phyloP scores from a whole-genome alignment of 1,140 invertebrate genomes.

The Linepithema humile region DNA sequence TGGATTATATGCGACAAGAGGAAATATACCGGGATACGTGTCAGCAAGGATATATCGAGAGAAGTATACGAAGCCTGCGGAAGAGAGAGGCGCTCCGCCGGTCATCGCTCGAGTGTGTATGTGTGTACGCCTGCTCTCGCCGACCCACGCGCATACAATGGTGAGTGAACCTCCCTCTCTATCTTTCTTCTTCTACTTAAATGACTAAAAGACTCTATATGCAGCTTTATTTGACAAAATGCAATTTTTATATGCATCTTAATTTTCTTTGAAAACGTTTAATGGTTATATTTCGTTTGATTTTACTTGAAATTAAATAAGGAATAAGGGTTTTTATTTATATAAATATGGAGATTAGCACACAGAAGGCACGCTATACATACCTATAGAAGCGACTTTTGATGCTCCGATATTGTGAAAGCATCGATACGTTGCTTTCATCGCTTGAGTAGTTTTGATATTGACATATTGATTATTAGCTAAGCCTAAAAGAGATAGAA shows the following conservation, averaged over 20 bases:
- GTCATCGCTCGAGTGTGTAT: constrained; percentile 6
- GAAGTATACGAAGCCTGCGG: neutral
- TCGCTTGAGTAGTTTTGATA: constrained; percentile 1
- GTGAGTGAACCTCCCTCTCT: constrained; percentile 50
- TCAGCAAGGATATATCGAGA: neutral
- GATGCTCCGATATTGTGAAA: neutral
- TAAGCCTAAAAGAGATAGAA: neutral
- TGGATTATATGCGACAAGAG: constrained; percentile 29
- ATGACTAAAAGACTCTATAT: constrained; percentile 1
- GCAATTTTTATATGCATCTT: no score
- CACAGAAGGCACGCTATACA: neutral
- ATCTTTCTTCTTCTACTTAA: neutral
- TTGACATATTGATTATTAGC: constrained; percentile 40
- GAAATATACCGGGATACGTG: neutral
- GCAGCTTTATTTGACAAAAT: no score
- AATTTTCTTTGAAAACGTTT: no score
- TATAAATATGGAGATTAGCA: no score
- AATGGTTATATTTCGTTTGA: no score
- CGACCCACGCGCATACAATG: constrained; percentile 41
- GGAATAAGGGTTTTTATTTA: no score
- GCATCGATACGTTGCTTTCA: neutral
- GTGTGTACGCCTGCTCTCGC: constrained; percentile 24
- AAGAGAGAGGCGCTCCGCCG: neutral
- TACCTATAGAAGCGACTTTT: neutral
- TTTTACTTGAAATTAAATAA: no score